Conservation (phyloP, 1,140 invertebrate species). For the Phenacoccus solenopsis region DNA sequence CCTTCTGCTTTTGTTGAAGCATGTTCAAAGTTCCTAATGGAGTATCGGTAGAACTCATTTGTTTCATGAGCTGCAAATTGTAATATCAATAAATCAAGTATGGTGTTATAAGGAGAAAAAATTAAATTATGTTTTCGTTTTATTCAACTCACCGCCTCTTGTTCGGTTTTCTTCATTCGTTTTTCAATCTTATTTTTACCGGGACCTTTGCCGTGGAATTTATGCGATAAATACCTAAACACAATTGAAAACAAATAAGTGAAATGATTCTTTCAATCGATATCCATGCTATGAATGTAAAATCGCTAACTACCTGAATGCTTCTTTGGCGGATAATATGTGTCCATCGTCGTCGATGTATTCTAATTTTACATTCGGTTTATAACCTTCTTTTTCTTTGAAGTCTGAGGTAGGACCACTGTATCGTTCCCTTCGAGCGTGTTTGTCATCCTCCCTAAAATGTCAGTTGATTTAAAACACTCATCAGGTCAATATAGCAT, state of each 20-base stretch:
- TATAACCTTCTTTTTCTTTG: conserved; percentile 84
- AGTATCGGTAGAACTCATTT: conserved; percentile 94
- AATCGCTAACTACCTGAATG: conserved; percentile 87
- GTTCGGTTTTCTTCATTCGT: conserved; percentile 85
- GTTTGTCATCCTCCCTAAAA: conserved; percentile 74
- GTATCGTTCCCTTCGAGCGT: conserved; percentile 64
- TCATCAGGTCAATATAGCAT: no score
- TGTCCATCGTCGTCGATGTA: conserved; percentile 95
- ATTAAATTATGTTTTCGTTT: no score
- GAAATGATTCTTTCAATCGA: conserved; percentile 37
- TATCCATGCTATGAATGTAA: not conserved
- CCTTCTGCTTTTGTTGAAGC: conserved; percentile 91
- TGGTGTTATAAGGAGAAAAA: no score
- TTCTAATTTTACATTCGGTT: conserved; percentile 90
- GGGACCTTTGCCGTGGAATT: conserved; percentile 98
- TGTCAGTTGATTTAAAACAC: no score
- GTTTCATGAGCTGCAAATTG: conserved; percentile 54
- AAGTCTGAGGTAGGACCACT: conserved; percentile 81
- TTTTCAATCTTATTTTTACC: conserved; percentile 99
- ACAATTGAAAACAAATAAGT: not conserved
- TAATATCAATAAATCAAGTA: not conserved
- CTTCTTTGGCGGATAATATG: conserved; percentile 85
- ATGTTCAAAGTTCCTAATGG: conserved; percentile 87
- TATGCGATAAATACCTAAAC: conserved; percentile 74
- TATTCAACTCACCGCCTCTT: conserved; percentile 75